phyloP scores from a whole-genome alignment of 92 coral and sea anemone genomes.

The Porites rus region DNA sequence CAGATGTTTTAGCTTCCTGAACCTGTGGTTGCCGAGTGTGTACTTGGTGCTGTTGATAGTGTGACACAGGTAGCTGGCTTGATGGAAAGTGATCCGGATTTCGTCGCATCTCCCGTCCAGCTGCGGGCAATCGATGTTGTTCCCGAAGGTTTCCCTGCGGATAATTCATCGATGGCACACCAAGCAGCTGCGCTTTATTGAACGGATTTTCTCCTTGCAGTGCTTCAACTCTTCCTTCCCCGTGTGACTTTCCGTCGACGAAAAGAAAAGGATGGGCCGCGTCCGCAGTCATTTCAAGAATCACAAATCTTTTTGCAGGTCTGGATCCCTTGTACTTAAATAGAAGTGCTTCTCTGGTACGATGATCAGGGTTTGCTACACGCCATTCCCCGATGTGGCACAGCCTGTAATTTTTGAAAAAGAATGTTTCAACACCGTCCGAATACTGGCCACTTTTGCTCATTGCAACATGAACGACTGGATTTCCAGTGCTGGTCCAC shows the following conservation, averaged over 20 bases:
- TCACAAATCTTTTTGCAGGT: neutral
- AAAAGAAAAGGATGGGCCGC: neutral
- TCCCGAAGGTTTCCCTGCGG: neutral
- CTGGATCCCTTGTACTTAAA: no score
- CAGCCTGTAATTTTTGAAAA: neutral
- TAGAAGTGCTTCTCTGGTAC: neutral
- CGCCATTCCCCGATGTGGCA: slow-evolving; percentile 34
- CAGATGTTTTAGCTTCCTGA: neutral
- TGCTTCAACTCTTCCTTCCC: neutral
- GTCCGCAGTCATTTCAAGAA: neutral
- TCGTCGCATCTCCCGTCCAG: no score
- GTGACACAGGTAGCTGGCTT: neutral
- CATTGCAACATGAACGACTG: slow-evolving; percentile 9
- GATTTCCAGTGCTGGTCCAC: slow-evolving; percentile 41
- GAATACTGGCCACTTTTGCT: no score
- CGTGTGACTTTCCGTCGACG: neutral
- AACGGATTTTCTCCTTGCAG: neutral
- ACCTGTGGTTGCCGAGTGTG: neutral
- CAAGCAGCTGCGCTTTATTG: neutral
- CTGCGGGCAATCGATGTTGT: no score
- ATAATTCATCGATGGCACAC: no score
- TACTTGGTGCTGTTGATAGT: neutral
- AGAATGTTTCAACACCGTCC: neutral
- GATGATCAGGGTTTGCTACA: neutral
- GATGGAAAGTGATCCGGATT: neutral